These are phyloP conservation scores for Acrocephalus scirpaceus DNA, from an alignment of 2,797 vertebrate genomes.

Conservation along the genomic window DNA sequence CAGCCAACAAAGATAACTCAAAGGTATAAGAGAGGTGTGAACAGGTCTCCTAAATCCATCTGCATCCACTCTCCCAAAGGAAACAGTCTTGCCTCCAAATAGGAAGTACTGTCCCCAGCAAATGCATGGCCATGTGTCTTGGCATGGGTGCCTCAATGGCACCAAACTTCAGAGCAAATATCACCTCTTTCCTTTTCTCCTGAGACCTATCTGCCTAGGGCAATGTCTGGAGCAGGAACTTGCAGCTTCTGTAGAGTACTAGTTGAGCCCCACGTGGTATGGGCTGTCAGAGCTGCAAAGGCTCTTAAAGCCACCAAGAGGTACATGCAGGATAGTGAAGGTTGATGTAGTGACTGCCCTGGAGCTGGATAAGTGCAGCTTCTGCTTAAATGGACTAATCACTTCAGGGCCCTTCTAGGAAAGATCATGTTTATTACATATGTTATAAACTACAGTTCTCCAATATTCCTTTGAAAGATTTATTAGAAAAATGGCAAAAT, in stretches of 20 bases:
- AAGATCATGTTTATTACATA: not conserved
- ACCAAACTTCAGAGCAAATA: not conserved
- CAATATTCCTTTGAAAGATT: no score
- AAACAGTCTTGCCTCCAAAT: not conserved
- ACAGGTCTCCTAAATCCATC: not conserved
- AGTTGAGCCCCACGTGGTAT: not conserved
- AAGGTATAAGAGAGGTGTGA: not conserved
- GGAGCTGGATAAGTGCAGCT: not conserved
- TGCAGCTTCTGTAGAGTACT: not conserved
- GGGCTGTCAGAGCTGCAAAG: not conserved
- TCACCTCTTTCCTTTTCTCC: not conserved
- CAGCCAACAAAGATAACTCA: not conserved
- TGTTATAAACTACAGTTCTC: no score
- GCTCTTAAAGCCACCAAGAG: not conserved
- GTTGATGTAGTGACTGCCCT: not conserved
- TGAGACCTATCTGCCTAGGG: not conserved
- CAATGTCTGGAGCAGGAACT: not conserved
- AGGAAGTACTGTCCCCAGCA: not conserved
- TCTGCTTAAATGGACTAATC: not conserved
- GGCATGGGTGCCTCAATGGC: not conserved
- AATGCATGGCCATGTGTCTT: not conserved
- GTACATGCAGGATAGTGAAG: not conserved
- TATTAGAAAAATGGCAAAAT: no score
- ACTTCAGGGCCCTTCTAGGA: not conserved
- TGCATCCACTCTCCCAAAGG: not conserved